Conservation (phyloP, 2,888 invertebrate species). For the Podotricha telesiphe region DNA sequence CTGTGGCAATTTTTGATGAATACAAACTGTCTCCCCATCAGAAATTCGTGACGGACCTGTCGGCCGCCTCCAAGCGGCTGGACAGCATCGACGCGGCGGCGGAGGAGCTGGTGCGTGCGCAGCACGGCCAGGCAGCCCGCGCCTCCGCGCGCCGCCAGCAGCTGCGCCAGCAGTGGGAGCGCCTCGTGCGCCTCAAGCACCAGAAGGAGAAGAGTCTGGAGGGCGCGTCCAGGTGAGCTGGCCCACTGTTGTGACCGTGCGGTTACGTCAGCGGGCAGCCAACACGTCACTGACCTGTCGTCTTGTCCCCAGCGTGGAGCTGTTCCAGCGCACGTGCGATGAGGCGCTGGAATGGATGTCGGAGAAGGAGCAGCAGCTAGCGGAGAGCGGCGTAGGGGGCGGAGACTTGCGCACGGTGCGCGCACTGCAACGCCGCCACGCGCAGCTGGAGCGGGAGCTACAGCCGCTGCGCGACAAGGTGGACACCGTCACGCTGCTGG, state of each 20-base stretch:
- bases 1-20: too few species aligned
- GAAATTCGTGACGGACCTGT: slow-evolving; percentile 97
- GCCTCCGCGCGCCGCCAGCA: slow-evolving; percentile 89
- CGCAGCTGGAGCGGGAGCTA: slow-evolving; percentile 96
- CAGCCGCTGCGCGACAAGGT: slow-evolving; percentile 98
- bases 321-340: slow-evolving; percentile 97
- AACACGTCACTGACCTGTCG: too few species aligned
- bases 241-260: too few species aligned
- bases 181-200: slow-evolving; percentile 92
- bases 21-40: slow-evolving; percentile 55
- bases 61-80: slow-evolving; percentile 95
- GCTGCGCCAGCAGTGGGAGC: slow-evolving; percentile 94
- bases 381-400: slow-evolving; percentile 89
- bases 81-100: slow-evolving; percentile 95
- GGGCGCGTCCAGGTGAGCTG: slow-evolving; percentile 85
- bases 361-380: slow-evolving; percentile 96
- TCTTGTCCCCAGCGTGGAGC: slow-evolving; percentile 90
- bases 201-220: slow-evolving; percentile 96
- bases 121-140: slow-evolving; percentile 89
- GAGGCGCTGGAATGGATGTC: slow-evolving; percentile 99
- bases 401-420: slow-evolving; percentile 95
- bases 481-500: slow-evolving; percentile 92
- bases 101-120: slow-evolving; percentile 91
- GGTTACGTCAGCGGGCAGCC: too few species aligned
- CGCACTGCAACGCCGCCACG: slow-evolving; percentile 95